These are phyloP conservation scores for Drosophila borealis DNA, from an alignment of 2,888 invertebrate genomes.

Conservation along the genomic window DNA sequence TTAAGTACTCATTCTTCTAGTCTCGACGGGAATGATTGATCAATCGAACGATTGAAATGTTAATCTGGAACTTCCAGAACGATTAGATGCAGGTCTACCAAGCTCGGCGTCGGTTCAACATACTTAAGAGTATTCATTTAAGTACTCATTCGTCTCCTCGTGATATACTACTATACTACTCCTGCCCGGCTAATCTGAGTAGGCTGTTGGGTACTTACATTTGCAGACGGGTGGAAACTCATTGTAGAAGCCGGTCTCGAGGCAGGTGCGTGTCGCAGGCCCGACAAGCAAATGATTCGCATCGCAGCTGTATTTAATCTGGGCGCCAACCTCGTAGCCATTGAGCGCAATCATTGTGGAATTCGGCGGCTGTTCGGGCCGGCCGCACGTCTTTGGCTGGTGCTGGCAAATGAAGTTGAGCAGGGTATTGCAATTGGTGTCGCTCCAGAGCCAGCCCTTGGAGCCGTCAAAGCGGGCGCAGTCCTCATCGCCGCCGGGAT, in stretches of 20 bases:
- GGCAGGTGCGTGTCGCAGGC: constrained; percentile 92
- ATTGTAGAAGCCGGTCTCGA: constrained; percentile 96
- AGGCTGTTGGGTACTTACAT: constrained; percentile 87
- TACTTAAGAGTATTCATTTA: too few relatives aligned
- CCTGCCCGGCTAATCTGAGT: too few relatives aligned
- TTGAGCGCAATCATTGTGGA: constrained; percentile 93
- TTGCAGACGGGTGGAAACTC: constrained; percentile 97
- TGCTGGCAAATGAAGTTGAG: constrained; percentile 97
- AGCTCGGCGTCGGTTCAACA: too few relatives aligned
- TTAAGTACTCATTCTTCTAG: too few relatives aligned
- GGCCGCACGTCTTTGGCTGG: constrained; percentile 95
- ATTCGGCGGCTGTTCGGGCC: constrained; percentile 96
- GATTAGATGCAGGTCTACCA: too few relatives aligned
- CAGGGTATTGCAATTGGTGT: constrained; percentile 93
- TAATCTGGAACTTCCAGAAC: too few relatives aligned
- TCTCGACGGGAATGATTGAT: too few relatives aligned
- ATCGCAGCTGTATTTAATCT: constrained; percentile 93
- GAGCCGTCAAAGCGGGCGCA: constrained; percentile 96
- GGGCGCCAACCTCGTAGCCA: constrained; percentile 92
- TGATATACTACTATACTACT: too few relatives aligned
- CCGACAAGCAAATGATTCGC: constrained; percentile 95
- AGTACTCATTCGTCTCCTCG: too few relatives aligned
- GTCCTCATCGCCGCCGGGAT: constrained; percentile 92
- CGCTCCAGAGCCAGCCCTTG: constrained; percentile 97
- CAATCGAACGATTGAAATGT: too few relatives aligned